phyloP scores from a whole-genome alignment of 2,888 invertebrate species.

The Ormyrus rosae region DNA sequence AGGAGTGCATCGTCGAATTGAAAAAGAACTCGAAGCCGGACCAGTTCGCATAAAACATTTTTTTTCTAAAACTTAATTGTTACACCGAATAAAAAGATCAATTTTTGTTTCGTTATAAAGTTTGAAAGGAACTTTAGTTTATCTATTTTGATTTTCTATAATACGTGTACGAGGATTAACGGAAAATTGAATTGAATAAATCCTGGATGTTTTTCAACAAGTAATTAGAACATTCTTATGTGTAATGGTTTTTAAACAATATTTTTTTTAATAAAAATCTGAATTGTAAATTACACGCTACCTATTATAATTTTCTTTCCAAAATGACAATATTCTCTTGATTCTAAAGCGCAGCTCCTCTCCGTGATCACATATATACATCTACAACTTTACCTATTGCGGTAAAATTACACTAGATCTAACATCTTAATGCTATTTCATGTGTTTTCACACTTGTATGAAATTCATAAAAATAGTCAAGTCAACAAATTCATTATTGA shows the following conservation, averaged over 20 bases:
- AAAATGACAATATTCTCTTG: conserved; percentile 48
- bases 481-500: conserved; percentile 45
- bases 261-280: conserved; percentile 14
- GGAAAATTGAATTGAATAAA: neutral
- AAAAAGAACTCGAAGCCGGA: conserved; percentile 14
- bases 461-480: conserved; percentile 50
- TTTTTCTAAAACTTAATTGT: neutral
- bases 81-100: too few relatives aligned
- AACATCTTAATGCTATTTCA: conserved; percentile 54
- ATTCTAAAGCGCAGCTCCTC: conserved; percentile 42
- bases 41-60: neutral
- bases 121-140: conserved; percentile 50
- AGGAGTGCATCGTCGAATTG: conserved; percentile 19
- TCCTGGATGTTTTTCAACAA: conserved; percentile 1
- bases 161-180: conserved; percentile 1
- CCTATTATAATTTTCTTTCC: conserved; percentile 8
- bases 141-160: conserved; percentile 51
- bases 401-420: conserved; percentile 48
- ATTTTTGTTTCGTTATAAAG: neutral
- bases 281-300: conserved; percentile 37
- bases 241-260: neutral
- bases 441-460: conserved; percentile 47
- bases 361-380: conserved; percentile 53
- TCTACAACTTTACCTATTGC: conserved; percentile 50
- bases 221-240: conserved; percentile 11